These are phyloP conservation scores for Cyanoliseus patagonus DNA, from an alignment of 2,113 vertebrate genomes.

Conservation along the genomic window DNA sequence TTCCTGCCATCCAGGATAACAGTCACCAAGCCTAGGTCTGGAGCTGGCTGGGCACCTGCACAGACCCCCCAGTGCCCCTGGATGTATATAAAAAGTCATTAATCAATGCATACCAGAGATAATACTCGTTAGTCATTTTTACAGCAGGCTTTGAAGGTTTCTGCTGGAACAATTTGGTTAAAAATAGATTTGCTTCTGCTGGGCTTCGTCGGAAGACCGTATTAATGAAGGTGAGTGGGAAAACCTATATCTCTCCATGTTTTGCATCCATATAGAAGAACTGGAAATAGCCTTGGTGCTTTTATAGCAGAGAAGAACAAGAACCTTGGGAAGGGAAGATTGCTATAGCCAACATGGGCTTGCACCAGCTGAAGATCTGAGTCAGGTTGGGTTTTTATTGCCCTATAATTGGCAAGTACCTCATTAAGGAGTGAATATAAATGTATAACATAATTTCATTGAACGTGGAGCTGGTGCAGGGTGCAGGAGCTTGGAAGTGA, in stretches of 20 bases:
- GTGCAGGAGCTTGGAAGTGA: neutral
- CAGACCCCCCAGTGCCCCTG: neutral
- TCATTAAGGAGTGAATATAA: neutral
- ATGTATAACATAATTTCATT: neutral
- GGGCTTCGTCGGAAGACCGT: neutral
- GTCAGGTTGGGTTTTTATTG: neutral
- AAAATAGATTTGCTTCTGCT: constrained; percentile 21
- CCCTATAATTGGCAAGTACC: neutral
- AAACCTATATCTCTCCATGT: neutral
- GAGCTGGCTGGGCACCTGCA: neutral
- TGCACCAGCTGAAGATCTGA: neutral
- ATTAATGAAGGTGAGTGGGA: neutral
- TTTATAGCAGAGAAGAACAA: neutral
- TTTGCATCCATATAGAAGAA: neutral
- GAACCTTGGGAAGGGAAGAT: neutral
- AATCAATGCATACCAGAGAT: neutral
- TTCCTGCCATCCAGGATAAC: neutral
- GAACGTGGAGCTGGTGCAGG: neutral
- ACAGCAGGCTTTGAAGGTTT: neutral
- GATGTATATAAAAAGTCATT: neutral
- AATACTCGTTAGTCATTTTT: constrained; percentile 6
- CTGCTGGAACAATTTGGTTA: neutral
- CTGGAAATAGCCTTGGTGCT: neutral
- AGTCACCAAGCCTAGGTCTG: neutral
- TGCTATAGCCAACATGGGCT: neutral